Conservation (phyloP, 2,797 vertebrate genomes). For the Malacoctenus gilli region DNA sequence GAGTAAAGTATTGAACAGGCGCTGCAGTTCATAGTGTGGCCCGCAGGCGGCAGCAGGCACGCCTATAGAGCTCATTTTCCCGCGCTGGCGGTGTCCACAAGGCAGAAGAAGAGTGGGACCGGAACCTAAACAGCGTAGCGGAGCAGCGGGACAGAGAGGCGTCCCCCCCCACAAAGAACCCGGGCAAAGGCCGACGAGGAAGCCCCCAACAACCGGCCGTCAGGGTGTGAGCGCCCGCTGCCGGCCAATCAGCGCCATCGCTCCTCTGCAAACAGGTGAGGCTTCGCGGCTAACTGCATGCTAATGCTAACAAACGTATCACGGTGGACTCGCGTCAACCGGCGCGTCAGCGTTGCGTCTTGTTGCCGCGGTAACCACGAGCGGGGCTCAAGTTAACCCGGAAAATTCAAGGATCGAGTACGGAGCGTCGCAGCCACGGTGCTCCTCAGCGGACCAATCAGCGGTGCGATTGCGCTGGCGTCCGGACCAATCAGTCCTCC, state of each 20-base stretch:
- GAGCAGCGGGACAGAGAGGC: constrained; percentile 12
- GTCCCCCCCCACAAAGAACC: no score
- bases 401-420: neutral
- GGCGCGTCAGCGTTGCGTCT: constrained; percentile 21
- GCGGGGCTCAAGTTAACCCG: neutral
- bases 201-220: constrained; percentile 11
- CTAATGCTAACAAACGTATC: constrained; percentile 9
- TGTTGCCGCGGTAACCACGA: no score
- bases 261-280: neutral
- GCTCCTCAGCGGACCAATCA: constrained; percentile 10
- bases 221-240: constrained; percentile 17
- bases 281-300: constrained; percentile 15
- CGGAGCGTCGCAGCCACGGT: neutral
- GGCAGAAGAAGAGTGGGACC: constrained; percentile 49
- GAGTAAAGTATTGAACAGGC: no score
- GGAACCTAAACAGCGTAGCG: constrained; percentile 52
- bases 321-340: no score
- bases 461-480: no score
- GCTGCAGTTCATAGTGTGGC: neutral
- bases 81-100: no score
- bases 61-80: no score
- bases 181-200: no score
- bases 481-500: constrained; percentile 15
- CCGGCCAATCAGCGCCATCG: neutral
- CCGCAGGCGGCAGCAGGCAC: neutral